Conservation (phyloP, 2,113 vertebrate species). For the Oreochromis spilurus region DNA sequence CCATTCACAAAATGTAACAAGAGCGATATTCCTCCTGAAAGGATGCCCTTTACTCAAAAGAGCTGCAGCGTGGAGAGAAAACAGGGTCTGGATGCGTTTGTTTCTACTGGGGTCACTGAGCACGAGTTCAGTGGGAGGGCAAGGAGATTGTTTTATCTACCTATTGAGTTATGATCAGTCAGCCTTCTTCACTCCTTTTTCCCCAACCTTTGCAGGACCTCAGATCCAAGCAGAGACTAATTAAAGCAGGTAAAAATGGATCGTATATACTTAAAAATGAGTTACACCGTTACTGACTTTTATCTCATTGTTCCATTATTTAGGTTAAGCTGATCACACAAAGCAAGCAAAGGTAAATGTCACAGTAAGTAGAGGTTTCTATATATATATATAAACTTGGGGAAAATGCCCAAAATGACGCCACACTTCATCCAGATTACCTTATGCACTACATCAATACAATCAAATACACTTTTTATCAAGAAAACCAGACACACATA, state of each 20-base stretch:
- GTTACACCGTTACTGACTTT: background rate
- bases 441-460: background rate
- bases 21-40: background rate
- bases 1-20: slow-evolving; percentile 14
- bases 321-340: background rate
- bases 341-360: background rate
- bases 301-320: background rate
- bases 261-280: background rate
- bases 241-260: background rate
- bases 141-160: slow-evolving; percentile 10
- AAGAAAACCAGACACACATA: background rate
- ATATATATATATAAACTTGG: background rate
- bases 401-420: background rate
- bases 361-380: background rate
- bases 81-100: background rate
- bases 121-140: slow-evolving; percentile 26
- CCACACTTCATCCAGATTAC: background rate
- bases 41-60: slow-evolving; percentile 26
- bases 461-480: background rate
- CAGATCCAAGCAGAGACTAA: background rate
- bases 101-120: slow-evolving; percentile 7
- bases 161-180: background rate
- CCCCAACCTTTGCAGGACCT: background rate
- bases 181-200: background rate
- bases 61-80: background rate